Base-by-base conservation (phyloP, 2,888 invertebrate genomes). In the Gastracanthus pulcherrimus region DNA sequence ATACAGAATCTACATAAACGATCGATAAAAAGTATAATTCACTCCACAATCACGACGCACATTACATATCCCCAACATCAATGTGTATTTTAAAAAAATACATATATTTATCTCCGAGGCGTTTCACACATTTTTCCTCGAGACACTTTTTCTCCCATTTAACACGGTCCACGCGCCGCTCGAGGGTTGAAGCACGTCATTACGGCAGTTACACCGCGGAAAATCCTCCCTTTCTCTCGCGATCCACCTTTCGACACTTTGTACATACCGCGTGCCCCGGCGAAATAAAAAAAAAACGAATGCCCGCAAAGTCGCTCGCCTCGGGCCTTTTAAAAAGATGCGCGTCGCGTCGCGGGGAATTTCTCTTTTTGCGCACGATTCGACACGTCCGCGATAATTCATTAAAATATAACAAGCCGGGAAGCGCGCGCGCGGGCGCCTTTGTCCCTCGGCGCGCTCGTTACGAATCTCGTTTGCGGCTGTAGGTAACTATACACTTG, bases 351-450 rank as follows among this genome's bases (percentile, higher is more conserved):
- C 58, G n/a, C 19, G 6, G 48, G 6, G 7, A 9, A 48, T n/a
- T n/a, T 19, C 7, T 19, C 19, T 48, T 48, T 3, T 5, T 16
- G n/a, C 48, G 48, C 48, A 41, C 29, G 41, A 7, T 45, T 11
- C 45, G 74, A 74, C 62, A 74, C 74, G 74, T 74, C 41, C 31
- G 26, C 26, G 67, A 69, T 76, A 76, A 76, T 76, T 76, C 67
- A 76, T 76, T 76, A 76, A 76, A 76, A 69, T 64, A 34, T 62
- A 76, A 38, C 51, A 55, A 38, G 16, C 45, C 19, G 45, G 36
- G n/a, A n/a, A n/a, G n/a, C n/a, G n/a, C n/a, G n/a, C n/a, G n/a
- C n/a, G n/a, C n/a, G n/a, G n/a, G n/a, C n/a, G 69, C 26, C 74
- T 74, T 74, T 74, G 74, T 62, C n/a, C 38, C 6, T 9, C 19